Conservation (phyloP, 2,888 invertebrate species). For the Rhamnusium bicolor region DNA sequence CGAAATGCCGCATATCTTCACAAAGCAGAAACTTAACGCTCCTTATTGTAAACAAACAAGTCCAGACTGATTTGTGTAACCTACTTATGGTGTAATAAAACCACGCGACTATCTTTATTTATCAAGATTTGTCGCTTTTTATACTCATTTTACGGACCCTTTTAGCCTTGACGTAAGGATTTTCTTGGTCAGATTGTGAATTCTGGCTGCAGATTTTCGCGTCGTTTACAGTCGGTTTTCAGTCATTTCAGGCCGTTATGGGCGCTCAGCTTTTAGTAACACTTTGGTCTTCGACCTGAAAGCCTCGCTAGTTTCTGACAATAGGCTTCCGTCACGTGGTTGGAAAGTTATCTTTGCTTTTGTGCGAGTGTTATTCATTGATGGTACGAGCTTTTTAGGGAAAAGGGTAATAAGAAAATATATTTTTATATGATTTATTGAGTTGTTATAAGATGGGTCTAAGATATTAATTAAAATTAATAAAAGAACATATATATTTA, state of each 20-base stretch:
- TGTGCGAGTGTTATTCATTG: not conserved
- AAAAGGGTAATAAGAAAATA: not conserved
- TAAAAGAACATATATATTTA: too few relatives aligned
- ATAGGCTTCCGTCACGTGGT: conserved; percentile 35
- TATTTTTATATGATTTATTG: not conserved
- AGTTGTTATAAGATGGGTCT: not conserved
- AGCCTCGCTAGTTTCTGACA: conserved; percentile 16
- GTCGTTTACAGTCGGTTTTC: conserved; percentile 22
- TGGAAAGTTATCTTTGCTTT: not conserved
- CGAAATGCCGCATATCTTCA: not conserved
- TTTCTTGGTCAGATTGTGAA: not conserved
- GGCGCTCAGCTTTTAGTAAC: conserved; percentile 34
- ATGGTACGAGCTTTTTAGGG: not conserved
- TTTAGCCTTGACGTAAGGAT: not conserved
- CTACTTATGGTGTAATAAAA: not conserved
- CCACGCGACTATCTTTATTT: not conserved
- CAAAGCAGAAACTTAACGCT: not conserved
- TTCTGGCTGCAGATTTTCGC: conserved; percentile 12
- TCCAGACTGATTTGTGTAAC: not conserved
- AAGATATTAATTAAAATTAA: not conserved
- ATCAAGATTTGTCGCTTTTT: not conserved
- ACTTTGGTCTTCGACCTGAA: conserved; percentile 9
- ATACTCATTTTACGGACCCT: not conserved
- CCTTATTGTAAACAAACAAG: not conserved
- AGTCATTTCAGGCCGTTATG: conserved; percentile 23